Base-by-base conservation (phyloP, 2,888 invertebrate species). In the Plagodis pulveraria region DNA sequence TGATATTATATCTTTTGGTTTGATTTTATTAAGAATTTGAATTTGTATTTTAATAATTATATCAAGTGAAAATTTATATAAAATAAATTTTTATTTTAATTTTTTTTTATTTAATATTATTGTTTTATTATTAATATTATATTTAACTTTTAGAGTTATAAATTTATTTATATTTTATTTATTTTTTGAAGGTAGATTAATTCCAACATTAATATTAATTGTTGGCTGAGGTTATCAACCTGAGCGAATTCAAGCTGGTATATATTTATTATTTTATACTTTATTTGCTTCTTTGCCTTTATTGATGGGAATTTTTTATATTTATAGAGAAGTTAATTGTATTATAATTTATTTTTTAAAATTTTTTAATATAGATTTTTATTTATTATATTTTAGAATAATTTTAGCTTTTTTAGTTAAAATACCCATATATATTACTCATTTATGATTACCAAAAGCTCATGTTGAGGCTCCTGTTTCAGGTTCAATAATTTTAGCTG, bases 401-500 rank as follows among this genome's bases (percentile, higher is more conserved):
- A 85, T 94, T 79, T 73, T 94, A 66, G 94, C 94, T 70, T 96
- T 96, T 95, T 94, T 96, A 85, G 94, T 96, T 2, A 96, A 96
- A 85, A 93, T 96, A 75, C 96, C 96, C 5, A 94, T 96, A 80
- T 96, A 94, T 94, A 91, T 94, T 78, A 81, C 94, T 85, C 95
- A 96, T 93, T 88, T 95, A 76, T 96, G 96, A 78, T 81, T 96
- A 35, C 96, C 96, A 62, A 95, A 95, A 54, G 96, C 96, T 85
- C 96, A 96, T 94, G 95, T 96, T 1, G 96, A 96, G 68, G 96
- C 96, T 56, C 95, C 96, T 5, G 92, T 96, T 66, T 93, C 94
- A 2, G 96, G 96, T 0, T 96, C 96, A 2, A 96, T 96, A 87
- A 94, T 96, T 94, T 94, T 96, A 86, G 96, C 96, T 0, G 95